Percentiles rank a stretch among this genome's conserved stretches.
These are phyloP conservation scores for Anthopleura sola DNA, from an alignment of 64 coral and sea anemone genomes.

Conservation along the genomic window DNA sequence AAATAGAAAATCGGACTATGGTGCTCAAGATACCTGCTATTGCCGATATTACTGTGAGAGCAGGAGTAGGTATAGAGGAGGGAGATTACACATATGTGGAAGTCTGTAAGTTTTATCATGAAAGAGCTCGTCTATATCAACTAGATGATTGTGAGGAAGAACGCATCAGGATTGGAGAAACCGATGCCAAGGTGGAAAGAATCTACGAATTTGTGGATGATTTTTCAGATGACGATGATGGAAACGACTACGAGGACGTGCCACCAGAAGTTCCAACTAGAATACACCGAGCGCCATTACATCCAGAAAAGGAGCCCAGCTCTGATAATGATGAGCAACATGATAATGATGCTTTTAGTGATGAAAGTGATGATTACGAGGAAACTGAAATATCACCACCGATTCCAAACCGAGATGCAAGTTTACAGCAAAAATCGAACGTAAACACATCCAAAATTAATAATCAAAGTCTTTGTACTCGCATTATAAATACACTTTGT, in stretches of 20 bases:
- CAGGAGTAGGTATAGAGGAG: neutral
- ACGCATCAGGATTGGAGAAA: slow-evolving; percentile 2
- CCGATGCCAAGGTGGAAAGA: neutral
- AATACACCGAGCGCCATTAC: neutral
- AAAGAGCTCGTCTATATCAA: neutral
- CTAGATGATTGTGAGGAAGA: neutral
- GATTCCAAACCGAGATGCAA: neutral
- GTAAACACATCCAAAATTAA: too few species aligned
- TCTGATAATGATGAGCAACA: neutral
- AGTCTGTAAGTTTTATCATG: neutral
- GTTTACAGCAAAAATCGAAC: too few species aligned
- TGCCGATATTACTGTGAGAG: neutral
- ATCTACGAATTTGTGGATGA: slow-evolving; percentile 21
- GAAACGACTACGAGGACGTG: neutral
- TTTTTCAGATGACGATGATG: neutral
- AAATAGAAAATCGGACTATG: neutral
- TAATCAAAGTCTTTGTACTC: neutral
- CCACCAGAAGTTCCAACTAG: neutral
- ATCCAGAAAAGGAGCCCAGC: neutral
- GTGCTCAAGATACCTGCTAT: slow-evolving; percentile 1
- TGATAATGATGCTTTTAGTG: neutral
- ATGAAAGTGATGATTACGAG: neutral
- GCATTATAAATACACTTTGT: neutral
- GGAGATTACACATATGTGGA: neutral
- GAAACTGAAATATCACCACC: neutral